Base-by-base conservation (phyloP, 2,113 vertebrate genomes). In the Tapirus terrestris region DNA sequence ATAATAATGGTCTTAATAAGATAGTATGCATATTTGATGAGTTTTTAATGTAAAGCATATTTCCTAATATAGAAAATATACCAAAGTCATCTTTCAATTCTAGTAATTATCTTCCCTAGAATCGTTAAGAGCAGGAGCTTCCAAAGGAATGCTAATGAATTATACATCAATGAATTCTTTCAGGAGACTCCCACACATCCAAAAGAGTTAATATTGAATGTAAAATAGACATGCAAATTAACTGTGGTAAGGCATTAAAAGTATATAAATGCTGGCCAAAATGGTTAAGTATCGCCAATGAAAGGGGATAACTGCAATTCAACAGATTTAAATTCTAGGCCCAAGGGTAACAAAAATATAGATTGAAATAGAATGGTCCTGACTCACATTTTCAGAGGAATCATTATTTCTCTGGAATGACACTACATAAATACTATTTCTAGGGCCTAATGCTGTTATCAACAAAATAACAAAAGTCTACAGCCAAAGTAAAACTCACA, bases 31-130 rank as follows among this genome's bases (percentile, higher is more conserved):
- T 65, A 58, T 89, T 81, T 97, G 79, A 95, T 97, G 89, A 97
- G 79, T 23, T 85, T 94, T 97, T 97, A 98, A 97, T 97, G 84
- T 97, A 97, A 98, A 95, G 60, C 87, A 86, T 98, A 92, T 97
- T 97, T 97, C 70, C 92, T 91, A 96, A 94, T 88, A 96, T 27
- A 95, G 95, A 96, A 97, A 95, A 86, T 68, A 95, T 33, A 94
- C 76, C 48, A 89, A 91, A 97, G 53, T 36, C 67, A 96, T 97
- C 76, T 95, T 97, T 98, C 73, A 98, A 76, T 89, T 91, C 84
- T 86, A 89, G 72, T 97, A 97, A 97, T 98, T 97, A 95, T 96
- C 77, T 93, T 95, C 39, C 51, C 11, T 81, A 96, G 73, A 95
- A 91, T 93, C 90, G 53, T 92, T 95, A 95, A 36, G 61, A 85